Evolutionary conservation across 2,113 vertebrate species (phyloP), one percentile per base, ranked within the genome.

Genomic region (Ibidorhyncha struthersii): DNA sequence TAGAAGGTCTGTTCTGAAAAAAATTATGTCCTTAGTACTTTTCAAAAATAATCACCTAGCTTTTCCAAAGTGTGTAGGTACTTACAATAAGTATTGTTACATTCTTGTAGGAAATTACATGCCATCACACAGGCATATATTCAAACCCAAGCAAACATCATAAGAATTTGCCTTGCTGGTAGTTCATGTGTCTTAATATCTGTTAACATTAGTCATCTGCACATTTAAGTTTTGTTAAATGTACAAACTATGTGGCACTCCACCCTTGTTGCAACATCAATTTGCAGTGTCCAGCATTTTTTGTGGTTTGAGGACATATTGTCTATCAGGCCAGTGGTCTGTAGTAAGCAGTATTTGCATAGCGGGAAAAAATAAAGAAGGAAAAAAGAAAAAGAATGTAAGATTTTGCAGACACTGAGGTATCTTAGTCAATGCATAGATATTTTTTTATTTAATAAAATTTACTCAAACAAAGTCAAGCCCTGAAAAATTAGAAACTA

Each of bases 181-280:
- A 81, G 59, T 63, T 92, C 82, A 8, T 82, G 45, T 36, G 66
- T 58, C 62, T 92, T 77, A 89, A 55, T 93, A 87, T 96, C 62
- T 94, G 59, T 25, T 86, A 87, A 88, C 17, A 85, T 76, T 70
- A 89, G 41, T 95, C 66, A 91, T 96, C 74, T 69, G 43, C 66
- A 91, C 17, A 3, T 87, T 93, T 71, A 87, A 40, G 18, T 96
- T 96, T 95, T 86, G 36, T 72, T 95, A 93, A 95, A 90, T 78
- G 77, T 85, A 38, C 40, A 62, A 94, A 96, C 40, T 94, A 80
- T 81, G 81, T 77, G 58, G 52, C 77, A 92, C 80, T 92, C 76
- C 91, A 89, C 86, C 96, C 87, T 93, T 92, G 40, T 96, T 94
- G 76, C 86, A 91, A 90, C 58, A 94, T 47, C 50, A 85, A 0